These are phyloP conservation scores for Tachyglossus aculeatus DNA, from an alignment of 2,797 vertebrate genomes.

Conservation along the genomic window DNA sequence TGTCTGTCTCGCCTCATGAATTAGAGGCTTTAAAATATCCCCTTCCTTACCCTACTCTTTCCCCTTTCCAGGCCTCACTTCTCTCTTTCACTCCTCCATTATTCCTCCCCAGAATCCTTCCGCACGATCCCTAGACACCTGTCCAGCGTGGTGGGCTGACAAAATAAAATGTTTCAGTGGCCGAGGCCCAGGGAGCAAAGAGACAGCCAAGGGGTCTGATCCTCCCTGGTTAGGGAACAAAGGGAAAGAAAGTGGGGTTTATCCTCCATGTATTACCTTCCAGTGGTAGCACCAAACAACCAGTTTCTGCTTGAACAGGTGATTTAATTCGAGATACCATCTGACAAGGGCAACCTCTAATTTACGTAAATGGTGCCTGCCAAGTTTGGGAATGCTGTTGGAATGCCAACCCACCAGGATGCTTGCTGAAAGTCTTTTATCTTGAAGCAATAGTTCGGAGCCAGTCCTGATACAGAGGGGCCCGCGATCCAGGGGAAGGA, in stretches of 20 bases:
- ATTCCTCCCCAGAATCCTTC: no score
- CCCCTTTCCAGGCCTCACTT: neutral
- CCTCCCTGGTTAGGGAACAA: no score
- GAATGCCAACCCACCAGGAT: neutral
- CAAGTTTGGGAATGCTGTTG: neutral
- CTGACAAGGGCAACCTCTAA: neutral
- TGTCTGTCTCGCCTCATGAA: no score
- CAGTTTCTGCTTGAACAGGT: neutral
- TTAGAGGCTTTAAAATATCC: no score
- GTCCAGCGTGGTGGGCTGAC: no score
- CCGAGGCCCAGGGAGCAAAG: no score
- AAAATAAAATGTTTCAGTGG: no score
- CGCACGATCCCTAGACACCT: no score
- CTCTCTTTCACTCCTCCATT: no score
- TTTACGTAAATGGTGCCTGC: neutral
- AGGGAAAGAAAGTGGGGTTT: neutral
- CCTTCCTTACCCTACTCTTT: neutral
- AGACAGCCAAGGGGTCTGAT: no score
- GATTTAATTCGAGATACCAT: neutral
- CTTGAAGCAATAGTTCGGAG: neutral
- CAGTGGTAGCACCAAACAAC: no score
- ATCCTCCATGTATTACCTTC: neutral
- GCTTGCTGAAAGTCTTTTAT: neutral
- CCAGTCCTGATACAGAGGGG: neutral
- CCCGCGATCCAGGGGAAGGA: neutral